These are phyloP conservation scores for Noctua comes DNA, from an alignment of 2,888 invertebrate genomes.

Conservation along the genomic window DNA sequence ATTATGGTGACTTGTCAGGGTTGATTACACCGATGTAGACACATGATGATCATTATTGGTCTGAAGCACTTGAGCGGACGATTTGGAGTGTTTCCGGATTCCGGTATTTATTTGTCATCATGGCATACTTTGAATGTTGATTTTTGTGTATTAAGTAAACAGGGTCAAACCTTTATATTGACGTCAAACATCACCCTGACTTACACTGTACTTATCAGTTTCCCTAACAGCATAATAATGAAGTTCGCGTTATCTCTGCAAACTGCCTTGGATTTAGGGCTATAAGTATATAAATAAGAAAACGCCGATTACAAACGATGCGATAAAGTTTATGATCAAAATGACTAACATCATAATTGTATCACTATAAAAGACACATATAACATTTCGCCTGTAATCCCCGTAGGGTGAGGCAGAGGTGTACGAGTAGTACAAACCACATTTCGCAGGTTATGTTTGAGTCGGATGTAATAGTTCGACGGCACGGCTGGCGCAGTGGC, in stretches of 20 bases:
- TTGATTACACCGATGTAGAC: not conserved
- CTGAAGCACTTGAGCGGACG: not conserved
- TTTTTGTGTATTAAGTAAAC: conserved; percentile 1
- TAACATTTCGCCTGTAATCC: not conserved
- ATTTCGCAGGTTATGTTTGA: not conserved
- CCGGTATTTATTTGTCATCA: not conserved
- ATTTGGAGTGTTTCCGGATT: not conserved
- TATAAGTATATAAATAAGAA: conserved; percentile 1
- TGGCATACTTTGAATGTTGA: not conserved
- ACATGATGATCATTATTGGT: not conserved
- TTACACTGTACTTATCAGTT: not conserved
- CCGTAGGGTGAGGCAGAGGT: not conserved
- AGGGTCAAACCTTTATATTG: not conserved
- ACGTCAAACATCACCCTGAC: not conserved
- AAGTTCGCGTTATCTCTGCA: not conserved
- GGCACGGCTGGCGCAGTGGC: too few relatives aligned
- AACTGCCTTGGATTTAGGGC: not conserved
- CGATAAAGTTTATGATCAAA: not conserved
- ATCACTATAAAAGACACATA: not conserved
- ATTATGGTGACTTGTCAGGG: not conserved
- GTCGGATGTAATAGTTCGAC: too few relatives aligned
- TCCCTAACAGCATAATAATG: not conserved
- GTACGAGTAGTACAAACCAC: not conserved
- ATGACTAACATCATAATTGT: not conserved
- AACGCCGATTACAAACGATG: not conserved